Base-by-base conservation (phyloP, 2,888 invertebrate genomes). In the Drosophila crucigera region DNA sequence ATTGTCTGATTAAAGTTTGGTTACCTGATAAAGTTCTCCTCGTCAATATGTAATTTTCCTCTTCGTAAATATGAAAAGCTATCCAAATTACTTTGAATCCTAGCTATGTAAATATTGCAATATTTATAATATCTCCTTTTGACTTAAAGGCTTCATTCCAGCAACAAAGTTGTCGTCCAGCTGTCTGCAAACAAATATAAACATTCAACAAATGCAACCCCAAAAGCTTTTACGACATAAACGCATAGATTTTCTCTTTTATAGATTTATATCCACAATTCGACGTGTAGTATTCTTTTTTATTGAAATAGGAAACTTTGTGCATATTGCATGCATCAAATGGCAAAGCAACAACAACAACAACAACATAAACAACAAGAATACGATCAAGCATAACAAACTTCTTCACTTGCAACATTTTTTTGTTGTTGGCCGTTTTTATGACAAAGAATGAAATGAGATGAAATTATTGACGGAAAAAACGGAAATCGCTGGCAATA, bases 401-500 rank as follows among this genome's bases (percentile, higher is more conserved):
- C 68, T 74, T 74, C 70, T 73, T 70, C 53, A 78, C 71, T 81
- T 80, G 73, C 83, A 79, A 80, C 80, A 73, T 77, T 78, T 72
- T 68, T 59, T 39, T 71, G 60, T 52, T 71, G 62, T 55, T 89
- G 89, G 55, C 84, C 68, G 73, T 80, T 79, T 84, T 91, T 90
- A 90, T 89, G 85, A 84, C 85, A 80, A 82, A 80, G 78, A 80
- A 90, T 73, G 89, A 88, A 87, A 87, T 87, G 84, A 90, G 89
- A 81, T 79, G 79, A 89, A 91, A 90, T 91, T 90, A 90, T 91
- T 88, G 85, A 76, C 81, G 78, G 65, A 76, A 73, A 62, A 82
- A 80, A 88, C 84, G 91, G 91, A 91, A 90, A 91, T 90, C 86
- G 84, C 74, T 79, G 89, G 86, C 91, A 90, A 90, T 90, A 88